phyloP scores from a whole-genome alignment of 2,797 vertebrate genomes.

The Trematomus bernacchii region DNA sequence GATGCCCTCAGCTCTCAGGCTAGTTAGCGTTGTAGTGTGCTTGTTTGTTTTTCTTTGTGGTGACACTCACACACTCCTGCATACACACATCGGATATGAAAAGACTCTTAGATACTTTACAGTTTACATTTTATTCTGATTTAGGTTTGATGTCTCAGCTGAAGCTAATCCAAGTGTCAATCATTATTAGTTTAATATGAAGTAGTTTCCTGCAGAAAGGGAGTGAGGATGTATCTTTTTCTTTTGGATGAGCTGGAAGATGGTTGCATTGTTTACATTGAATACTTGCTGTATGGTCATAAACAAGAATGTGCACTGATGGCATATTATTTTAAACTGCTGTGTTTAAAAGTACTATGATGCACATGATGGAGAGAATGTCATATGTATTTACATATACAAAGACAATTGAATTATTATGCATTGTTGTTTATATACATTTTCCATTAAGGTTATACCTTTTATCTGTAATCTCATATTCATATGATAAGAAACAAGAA shows the following conservation, averaged over 20 bases:
- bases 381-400: background rate
- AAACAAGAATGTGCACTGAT: slow-evolving; percentile 24
- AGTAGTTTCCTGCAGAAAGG: slow-evolving; percentile 4
- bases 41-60: slow-evolving; percentile 73
- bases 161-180: slow-evolving; percentile 31
- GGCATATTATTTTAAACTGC: slow-evolving; percentile 18
- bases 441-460: background rate
- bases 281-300: slow-evolving; percentile 8
- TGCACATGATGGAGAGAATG: background rate
- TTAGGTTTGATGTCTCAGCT: slow-evolving; percentile 34
- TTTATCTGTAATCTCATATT: background rate
- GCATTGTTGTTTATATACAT: background rate
- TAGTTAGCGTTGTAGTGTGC: slow-evolving; percentile 61
- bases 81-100: slow-evolving; percentile 46
- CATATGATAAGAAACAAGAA: background rate
- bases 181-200: slow-evolving; percentile 26
- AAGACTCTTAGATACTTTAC: slow-evolving; percentile 38
- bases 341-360: slow-evolving; percentile 8
- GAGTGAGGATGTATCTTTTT: slow-evolving; percentile 22
- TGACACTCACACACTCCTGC: slow-evolving; percentile 14
- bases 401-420: background rate
- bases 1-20: slow-evolving; percentile 64
- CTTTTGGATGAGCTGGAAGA: slow-evolving; percentile 43
- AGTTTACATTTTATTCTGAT: slow-evolving; percentile 33
- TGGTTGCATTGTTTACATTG: slow-evolving; percentile 3